Percentiles rank a stretch among this genome's conserved stretches.
These are phyloP conservation scores for Resseliella maxima DNA, from an alignment of 2,888 invertebrate species.

Conservation along the genomic window DNA sequence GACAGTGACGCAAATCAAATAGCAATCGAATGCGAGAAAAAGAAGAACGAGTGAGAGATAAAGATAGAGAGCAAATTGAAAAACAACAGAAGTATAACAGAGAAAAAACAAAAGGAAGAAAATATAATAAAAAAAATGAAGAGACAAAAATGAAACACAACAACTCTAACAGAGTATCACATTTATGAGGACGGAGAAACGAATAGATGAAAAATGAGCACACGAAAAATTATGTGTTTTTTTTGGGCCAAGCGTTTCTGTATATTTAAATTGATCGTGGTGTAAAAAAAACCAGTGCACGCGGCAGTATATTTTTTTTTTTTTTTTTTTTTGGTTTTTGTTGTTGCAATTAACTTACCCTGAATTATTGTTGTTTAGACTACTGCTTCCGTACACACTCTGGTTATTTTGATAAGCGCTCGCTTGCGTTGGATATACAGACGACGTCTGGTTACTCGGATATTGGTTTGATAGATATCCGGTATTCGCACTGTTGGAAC, in stretches of 20 bases:
- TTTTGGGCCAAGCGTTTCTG: too few species aligned
- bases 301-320: slow-evolving; percentile 56
- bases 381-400: slow-evolving; percentile 67
- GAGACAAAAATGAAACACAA: too few species aligned
- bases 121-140: too few species aligned
- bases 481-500: slow-evolving; percentile 67
- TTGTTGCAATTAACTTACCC: slow-evolving; percentile 65
- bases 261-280: too few species aligned
- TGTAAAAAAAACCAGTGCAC: slow-evolving; percentile 30
- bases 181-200: background rate
- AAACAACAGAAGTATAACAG: too few species aligned
- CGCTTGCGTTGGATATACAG: slow-evolving; percentile 68
- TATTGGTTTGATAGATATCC: slow-evolving; percentile 66
- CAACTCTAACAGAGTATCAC: background rate
- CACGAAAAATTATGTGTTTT: background rate
- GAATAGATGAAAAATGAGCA: background rate
- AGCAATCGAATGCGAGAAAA: background rate
- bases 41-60: too few species aligned
- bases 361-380: slow-evolving; percentile 65
- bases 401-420: slow-evolving; percentile 67
- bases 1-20: background rate
- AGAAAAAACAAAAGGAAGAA: too few species aligned
- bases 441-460: slow-evolving; percentile 63
- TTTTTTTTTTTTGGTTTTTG: too few species aligned
- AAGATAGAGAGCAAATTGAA: too few species aligned